Conservation (phyloP, 1,140 invertebrate genomes). For the Drosophila melanica region DNA sequence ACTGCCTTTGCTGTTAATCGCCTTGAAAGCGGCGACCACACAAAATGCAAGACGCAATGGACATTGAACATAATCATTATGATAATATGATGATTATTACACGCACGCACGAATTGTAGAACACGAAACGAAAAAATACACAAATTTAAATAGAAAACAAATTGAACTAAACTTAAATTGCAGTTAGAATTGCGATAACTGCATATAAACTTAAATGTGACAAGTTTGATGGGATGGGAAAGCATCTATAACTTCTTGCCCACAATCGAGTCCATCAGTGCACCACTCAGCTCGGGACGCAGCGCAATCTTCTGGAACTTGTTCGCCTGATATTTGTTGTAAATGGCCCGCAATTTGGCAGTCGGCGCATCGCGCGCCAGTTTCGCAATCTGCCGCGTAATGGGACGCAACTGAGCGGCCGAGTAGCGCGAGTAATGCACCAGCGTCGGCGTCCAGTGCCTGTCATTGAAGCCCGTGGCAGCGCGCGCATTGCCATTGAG, state of each 20-base stretch:
- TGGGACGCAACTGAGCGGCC: slow-evolving; percentile 86
- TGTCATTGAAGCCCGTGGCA: slow-evolving; percentile 78
- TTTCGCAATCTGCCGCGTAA: slow-evolving; percentile 86
- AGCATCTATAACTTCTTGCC: slow-evolving; percentile 49
- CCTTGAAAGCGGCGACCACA: slow-evolving; percentile 26
- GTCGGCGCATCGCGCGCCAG: slow-evolving; percentile 86
- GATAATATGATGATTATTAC: slow-evolving; percentile 36
- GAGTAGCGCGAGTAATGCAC: slow-evolving; percentile 87
- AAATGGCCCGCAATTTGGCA: slow-evolving; percentile 87
- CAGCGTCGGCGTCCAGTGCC: slow-evolving; percentile 87
- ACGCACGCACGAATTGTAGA: slow-evolving; percentile 21
- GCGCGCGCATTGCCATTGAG: slow-evolving; percentile 81
- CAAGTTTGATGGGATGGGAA: background rate
- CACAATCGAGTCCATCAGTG: slow-evolving; percentile 77
- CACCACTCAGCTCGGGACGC: slow-evolving; percentile 85
- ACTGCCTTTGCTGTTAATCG: slow-evolving; percentile 26
- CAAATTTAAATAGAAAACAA: slow-evolving; percentile 73
- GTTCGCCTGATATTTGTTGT: slow-evolving; percentile 86
- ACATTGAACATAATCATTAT: slow-evolving; percentile 23
- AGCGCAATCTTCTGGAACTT: slow-evolving; percentile 87
- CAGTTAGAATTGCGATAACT: slow-evolving; percentile 9
- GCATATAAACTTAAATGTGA: background rate
- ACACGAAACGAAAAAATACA: slow-evolving; percentile 63
- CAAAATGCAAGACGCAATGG: slow-evolving; percentile 28
- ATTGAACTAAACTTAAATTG: slow-evolving; percentile 68